These are phyloP conservation scores for Helicoverpa armigera DNA, from an alignment of 1,140 invertebrate genomes.

Conservation along the genomic window DNA sequence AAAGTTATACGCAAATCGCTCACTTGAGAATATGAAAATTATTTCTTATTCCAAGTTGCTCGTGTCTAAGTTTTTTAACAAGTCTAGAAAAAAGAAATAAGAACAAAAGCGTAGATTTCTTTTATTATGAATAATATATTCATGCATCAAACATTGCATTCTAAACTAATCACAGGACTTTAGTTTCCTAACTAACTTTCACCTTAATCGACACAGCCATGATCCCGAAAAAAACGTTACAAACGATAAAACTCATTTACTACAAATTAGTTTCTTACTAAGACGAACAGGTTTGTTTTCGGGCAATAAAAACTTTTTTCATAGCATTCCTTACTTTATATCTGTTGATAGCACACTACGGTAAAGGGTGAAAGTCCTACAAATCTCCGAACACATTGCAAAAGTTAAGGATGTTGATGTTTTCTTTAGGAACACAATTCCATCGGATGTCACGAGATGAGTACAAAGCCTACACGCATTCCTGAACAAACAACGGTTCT, in stretches of 20 bases:
- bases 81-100: neutral
- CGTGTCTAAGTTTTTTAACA: neutral
- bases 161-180: too few relatives aligned
- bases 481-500: slow-evolving; percentile 27
- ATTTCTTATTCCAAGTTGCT: neutral
- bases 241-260: too few relatives aligned
- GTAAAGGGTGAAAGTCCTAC: slow-evolving; percentile 14
- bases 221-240: too few relatives aligned
- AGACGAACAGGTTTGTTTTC: too few relatives aligned
- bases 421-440: slow-evolving; percentile 40
- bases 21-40: neutral
- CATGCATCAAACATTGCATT: too few relatives aligned
- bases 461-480: slow-evolving; percentile 28
- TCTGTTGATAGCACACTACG: neutral
- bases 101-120: too few relatives aligned
- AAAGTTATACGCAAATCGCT: neutral
- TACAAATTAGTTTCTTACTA: too few relatives aligned
- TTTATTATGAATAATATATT: too few relatives aligned
- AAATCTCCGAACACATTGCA: neutral
- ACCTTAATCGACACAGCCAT: too few relatives aligned
- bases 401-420: slow-evolving; percentile 39
- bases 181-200: too few relatives aligned
- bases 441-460: slow-evolving; percentile 13
- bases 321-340: slow-evolving; percentile 8
- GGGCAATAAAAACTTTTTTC: neutral